These are phyloP conservation scores for Ammodytes dubius DNA, from an alignment of 2,113 vertebrate species.

Conservation along the genomic window DNA sequence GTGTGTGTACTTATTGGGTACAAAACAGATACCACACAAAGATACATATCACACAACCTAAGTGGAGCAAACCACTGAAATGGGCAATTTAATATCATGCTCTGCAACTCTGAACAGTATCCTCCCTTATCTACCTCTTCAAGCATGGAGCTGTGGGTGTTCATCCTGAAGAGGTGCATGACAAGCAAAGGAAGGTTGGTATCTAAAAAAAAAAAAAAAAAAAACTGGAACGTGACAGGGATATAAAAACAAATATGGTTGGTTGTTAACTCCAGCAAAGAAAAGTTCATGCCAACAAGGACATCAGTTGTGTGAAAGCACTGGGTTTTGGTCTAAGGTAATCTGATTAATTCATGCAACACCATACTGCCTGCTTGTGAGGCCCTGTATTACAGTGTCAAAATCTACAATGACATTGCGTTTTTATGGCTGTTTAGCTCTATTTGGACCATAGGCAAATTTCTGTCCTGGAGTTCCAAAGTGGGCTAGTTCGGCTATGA, in stretches of 20 bases:
- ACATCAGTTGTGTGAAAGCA: not conserved
- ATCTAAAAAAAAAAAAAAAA: constrained; percentile 12
- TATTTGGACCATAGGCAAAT: too few species aligned
- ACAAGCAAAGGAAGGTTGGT: constrained; percentile 50
- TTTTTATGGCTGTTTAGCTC: not conserved
- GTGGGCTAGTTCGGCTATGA: not conserved
- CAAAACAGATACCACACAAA: constrained; percentile 9
- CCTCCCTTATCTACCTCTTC: constrained; percentile 61
- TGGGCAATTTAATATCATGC: constrained; percentile 74
- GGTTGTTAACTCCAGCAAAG: not conserved
- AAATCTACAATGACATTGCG: not conserved
- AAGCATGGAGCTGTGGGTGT: constrained; percentile 53
- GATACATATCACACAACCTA: not conserved
- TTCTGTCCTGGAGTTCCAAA: not conserved
- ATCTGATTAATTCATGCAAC: too few species aligned
- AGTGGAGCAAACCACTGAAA: constrained; percentile 57
- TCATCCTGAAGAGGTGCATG: constrained; percentile 37
- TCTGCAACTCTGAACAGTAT: constrained; percentile 64
- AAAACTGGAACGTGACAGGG: constrained; percentile 30
- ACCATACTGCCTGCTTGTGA: not conserved
- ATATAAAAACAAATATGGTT: constrained; percentile 27
- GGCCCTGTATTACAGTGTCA: not conserved
- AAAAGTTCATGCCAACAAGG: constrained; percentile 11
- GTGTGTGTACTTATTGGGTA: not conserved
- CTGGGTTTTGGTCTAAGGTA: not conserved